Conservation (phyloP, 2,113 vertebrate species). For the Eolophus roseicapilla region DNA sequence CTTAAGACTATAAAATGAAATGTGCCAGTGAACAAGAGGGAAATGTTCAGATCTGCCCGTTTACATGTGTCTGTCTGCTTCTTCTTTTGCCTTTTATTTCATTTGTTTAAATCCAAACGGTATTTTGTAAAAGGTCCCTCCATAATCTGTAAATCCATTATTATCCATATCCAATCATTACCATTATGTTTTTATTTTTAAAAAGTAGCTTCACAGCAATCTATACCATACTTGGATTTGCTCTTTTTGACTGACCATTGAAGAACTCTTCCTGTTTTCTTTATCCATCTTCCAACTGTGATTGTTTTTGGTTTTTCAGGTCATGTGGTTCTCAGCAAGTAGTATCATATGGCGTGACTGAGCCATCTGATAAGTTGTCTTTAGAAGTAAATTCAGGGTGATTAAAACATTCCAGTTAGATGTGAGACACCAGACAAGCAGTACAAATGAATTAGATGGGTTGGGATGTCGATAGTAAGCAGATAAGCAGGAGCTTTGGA, state of each 20-base stretch:
- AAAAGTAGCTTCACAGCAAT: neutral
- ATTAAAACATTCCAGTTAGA: conserved; percentile 5
- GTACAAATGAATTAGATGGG: neutral
- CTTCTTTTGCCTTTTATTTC: neutral
- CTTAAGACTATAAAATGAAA: neutral
- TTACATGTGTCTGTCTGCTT: neutral
- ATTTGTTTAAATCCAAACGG: neutral
- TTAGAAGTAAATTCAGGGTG: conserved; percentile 13
- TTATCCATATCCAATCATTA: neutral
- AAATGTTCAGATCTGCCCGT: neutral
- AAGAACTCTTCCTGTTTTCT: conserved; percentile 74
- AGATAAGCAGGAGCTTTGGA: neutral
- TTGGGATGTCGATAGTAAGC: neutral
- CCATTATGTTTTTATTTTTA: neutral
- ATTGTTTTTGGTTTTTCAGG: conserved; percentile 4
- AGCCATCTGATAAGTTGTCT: conserved; percentile 15
- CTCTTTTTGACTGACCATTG: conserved; percentile 69
- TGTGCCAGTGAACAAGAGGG: neutral
- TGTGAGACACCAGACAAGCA: neutral
- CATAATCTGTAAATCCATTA: neutral
- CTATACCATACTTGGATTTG: neutral
- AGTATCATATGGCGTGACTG: neutral
- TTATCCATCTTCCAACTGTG: conserved; percentile 51
- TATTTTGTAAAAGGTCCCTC: neutral
- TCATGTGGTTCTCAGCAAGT: conserved; percentile 19